Base-by-base conservation (phyloP, 2,113 vertebrate genomes). In the Oreotragus oreotragus region DNA sequence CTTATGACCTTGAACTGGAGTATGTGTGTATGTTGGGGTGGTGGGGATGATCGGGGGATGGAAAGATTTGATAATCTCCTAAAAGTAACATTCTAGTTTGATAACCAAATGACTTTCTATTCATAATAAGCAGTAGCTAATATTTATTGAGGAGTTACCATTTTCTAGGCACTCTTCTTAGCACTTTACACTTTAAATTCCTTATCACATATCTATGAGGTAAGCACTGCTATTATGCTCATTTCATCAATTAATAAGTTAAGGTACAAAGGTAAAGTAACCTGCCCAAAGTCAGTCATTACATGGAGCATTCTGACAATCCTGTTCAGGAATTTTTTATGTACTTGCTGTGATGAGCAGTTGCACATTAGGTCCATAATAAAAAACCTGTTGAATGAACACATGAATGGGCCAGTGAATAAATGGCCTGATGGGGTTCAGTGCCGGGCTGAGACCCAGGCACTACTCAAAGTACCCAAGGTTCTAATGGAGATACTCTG, bases 11-110 rank as follows among this genome's bases (percentile, higher is more conserved):
- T 62, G 53, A 49, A 66, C 33, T 80, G 45, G 55, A 70, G n/a
- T 15, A 7, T 43, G 62, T 57, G 28, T 60, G 43, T 70, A 23
- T 70, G n/a, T 39, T 45, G 6, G 6, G 14, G 6, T 13, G 0
- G 28, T 0, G 8, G 7, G 33, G 7, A 17, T 4, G n/a, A 27
- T 23, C 1, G 3, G 5, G 17, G 66, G 30, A 81, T 28, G 39
- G 70, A 55, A 86, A 85, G 33, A 85, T 64, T 45, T 15, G 55
- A 84, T 57, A 58, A 27, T 58, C 25, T 93, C 30, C 91, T 77
- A 23, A 60, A 95, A 90, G 36, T 21, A 23, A 49, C 47, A 73
- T 64, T 94, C 36, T 77, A 16, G 55, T 92, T 80, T 62, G 92
- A 88, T 62, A 33, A 43, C 49, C 21, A 77, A 36, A 55, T 60